Evolutionary conservation across 1,140 invertebrate species (phyloP).

Genomic region (Drosophila baimaii): DNA sequence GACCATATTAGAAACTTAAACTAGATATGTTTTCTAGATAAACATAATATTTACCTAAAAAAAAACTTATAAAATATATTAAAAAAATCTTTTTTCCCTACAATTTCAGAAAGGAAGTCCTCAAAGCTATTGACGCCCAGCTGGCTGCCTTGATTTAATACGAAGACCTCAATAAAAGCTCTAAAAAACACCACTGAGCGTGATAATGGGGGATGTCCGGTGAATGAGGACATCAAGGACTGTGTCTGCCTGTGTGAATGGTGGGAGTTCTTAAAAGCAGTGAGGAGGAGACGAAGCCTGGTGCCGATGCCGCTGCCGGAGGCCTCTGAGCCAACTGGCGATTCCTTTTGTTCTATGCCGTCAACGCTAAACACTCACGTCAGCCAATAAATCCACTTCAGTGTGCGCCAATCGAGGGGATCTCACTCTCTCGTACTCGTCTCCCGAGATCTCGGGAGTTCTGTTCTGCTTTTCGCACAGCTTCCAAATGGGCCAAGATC

Average conservation of each 20-base stretch:
- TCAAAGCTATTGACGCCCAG: background rate
- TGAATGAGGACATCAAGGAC: conserved; percentile 41
- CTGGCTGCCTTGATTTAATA: conserved; percentile 12
- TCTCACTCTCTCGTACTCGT: conserved; percentile 22
- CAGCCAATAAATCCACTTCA: conserved; percentile 84
- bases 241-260: conserved; percentile 14
- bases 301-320: conserved; percentile 12
- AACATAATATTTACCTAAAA: background rate
- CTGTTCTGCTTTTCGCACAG: conserved; percentile 63
- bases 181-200: background rate
- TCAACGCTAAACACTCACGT: conserved; percentile 84
- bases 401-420: conserved; percentile 63
- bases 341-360: conserved; percentile 83
- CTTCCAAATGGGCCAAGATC: conserved; percentile 56
- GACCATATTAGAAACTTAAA: accelerated
- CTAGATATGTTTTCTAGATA: background rate
- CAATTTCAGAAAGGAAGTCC: background rate
- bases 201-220: conserved; percentile 41
- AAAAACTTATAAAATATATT: too few species aligned
- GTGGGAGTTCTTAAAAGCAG: conserved; percentile 41
- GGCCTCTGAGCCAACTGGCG: conserved; percentile 26
- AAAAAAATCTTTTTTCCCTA: background rate
- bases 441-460: conserved; percentile 14
- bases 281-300: background rate
- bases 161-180: background rate